These are phyloP conservation scores for Sesia apiformis DNA, from an alignment of 2,888 invertebrate species.

Conservation along the genomic window DNA sequence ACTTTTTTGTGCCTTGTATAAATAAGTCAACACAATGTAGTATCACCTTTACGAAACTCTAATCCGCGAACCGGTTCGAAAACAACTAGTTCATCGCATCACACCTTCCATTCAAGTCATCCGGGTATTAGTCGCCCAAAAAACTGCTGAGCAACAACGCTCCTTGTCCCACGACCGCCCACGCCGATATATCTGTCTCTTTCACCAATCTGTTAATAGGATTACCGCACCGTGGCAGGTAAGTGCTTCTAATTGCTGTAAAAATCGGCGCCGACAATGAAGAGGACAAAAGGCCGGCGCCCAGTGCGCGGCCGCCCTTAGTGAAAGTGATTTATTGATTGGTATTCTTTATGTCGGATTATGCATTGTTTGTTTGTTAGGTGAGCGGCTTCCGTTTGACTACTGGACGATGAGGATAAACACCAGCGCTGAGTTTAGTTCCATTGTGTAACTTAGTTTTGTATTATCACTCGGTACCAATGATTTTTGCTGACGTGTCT, in stretches of 20 bases:
- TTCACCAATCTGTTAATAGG: slow-evolving; percentile 45
- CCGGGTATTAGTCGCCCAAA: slow-evolving; percentile 3
- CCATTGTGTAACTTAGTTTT: not conserved
- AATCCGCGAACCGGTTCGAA: slow-evolving; percentile 15
- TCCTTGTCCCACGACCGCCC: slow-evolving; percentile 36
- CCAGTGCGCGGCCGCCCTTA: slow-evolving; percentile 44
- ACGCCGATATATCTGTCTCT: slow-evolving; percentile 25
- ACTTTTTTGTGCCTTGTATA: no score
- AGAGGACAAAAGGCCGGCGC: slow-evolving; percentile 54
- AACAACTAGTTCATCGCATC: slow-evolving; percentile 22
- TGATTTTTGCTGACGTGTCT: no score
- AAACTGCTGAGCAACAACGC: slow-evolving; percentile 8
- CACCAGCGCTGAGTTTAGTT: not conserved
- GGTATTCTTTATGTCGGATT: slow-evolving; percentile 49
- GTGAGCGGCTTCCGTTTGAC: slow-evolving; percentile 42
- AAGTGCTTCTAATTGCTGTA: slow-evolving; percentile 72
- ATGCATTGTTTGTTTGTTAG: slow-evolving; percentile 55
- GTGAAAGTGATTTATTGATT: slow-evolving; percentile 71
- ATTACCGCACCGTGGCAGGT: slow-evolving; percentile 63
- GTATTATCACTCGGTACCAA: no score
- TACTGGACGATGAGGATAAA: not conserved
- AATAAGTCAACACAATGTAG: no score
- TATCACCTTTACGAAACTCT: no score
- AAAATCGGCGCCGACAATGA: slow-evolving; percentile 63
- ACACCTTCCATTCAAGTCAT: slow-evolving; percentile 16